Evolutionary conservation across 1,140 invertebrate genomes (phyloP).

Genomic region (Pentalonia nigronervosa): DNA sequence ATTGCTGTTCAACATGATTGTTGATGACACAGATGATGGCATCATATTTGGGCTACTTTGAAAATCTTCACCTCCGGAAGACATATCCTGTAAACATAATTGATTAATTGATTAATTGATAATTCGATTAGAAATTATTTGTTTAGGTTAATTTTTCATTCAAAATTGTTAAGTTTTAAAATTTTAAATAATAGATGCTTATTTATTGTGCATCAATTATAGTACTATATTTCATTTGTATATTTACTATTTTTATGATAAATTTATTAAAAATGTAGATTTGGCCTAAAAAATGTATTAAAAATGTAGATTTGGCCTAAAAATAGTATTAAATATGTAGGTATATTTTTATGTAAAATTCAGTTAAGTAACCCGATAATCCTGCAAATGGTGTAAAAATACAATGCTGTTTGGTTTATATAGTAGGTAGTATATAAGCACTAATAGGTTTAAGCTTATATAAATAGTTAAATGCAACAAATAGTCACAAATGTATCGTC

Average conservation of each 20-base stretch:
- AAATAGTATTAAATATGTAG: not conserved
- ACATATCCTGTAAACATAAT: slow-evolving; percentile 18
- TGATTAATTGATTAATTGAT: not conserved
- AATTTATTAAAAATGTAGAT: not conserved
- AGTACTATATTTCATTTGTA: too few species aligned
- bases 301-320: not conserved
- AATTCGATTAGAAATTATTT: not conserved
- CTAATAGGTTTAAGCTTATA: not conserved
- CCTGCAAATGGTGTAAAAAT: not conserved
- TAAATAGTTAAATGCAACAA: not conserved
- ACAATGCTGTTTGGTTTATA: not conserved
- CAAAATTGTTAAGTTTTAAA: not conserved
- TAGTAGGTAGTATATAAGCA: not conserved
- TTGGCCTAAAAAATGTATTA: not conserved
- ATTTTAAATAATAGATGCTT: too few species aligned
- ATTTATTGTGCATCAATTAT: too few species aligned
- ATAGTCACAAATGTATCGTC: not conserved
- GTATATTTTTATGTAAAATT: not conserved
- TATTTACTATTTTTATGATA: not conserved
- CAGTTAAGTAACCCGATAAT: not conserved
- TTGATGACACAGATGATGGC: slow-evolving; percentile 18
- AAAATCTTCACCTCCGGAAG: slow-evolving; percentile 26
- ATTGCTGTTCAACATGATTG: slow-evolving; percentile 8
- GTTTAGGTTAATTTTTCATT: not conserved
- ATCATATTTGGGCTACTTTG: slow-evolving; percentile 32